Base-by-base conservation (phyloP, 2,888 invertebrate species). In the Lochmaea capreae region DNA sequence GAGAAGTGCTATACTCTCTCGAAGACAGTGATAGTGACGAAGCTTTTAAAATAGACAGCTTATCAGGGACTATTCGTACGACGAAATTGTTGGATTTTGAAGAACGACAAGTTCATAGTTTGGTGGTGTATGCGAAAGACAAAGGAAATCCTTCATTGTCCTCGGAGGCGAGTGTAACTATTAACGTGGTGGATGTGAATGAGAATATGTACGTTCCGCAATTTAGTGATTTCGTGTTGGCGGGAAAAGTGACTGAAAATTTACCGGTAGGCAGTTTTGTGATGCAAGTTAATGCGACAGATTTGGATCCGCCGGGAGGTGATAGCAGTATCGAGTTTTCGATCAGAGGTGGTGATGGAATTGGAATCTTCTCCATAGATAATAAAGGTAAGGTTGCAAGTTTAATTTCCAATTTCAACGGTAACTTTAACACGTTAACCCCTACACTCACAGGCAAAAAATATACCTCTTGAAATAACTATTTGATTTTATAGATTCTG, bases 111-210 rank as follows among this genome's bases (percentile, higher is more conserved):
- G 92, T 96, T 77, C 97, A 97, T 88, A 96, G 95, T 81, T 89
- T 98, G 78, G 93, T 94, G 69, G 94, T 97, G 71, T 91, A 93
- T 73, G 98, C 97, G 1, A 91, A 92, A 63, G 98, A 98, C 88
- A 91, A 92, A 46, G 98, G 97, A 0, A 92, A 91, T 71, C 97
- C 96, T 0, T 90, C 95, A 5, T 88, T 97, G 77, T 92, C 92
- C 75, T 91, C 96, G 1, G 94, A 94, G 83, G 93, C 95, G 73
- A 91, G 93, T 74, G 91, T 98, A 49, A 91, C 94, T 67, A 91
- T 98, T 69, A 96, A 97, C 87, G 91, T 96, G 76, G 93, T 95
- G 79, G 98, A 98, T 88, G 97, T 98, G 18, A 97, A 98, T 88
- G 98, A 98, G 88, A 98, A 98, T 88, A 89, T 92, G 71, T 92